These are phyloP conservation scores for Melieria picta DNA, from an alignment of 2,888 invertebrate species.

Conservation along the genomic window DNA sequence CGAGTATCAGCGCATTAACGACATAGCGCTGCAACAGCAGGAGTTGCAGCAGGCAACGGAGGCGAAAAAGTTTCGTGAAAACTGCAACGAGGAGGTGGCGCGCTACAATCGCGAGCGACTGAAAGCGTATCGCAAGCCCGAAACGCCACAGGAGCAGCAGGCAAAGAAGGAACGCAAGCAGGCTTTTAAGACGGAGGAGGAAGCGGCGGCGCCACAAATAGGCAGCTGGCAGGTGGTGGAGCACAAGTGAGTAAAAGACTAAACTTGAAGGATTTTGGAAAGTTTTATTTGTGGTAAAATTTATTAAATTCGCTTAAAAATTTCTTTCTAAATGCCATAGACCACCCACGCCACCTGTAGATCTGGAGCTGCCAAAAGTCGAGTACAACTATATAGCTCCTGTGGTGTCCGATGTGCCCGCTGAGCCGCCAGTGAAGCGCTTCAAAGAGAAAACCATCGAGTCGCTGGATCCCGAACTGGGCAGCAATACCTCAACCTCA, in stretches of 20 bases:
- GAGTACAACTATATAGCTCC: constrained; percentile 54
- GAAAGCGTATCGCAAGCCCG: constrained; percentile 55
- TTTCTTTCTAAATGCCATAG: constrained; percentile 39
- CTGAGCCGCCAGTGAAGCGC: constrained; percentile 61
- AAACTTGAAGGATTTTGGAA: background rate
- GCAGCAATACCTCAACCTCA: constrained; percentile 47
- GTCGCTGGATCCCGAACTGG: constrained; percentile 48
- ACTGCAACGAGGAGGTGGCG: constrained; percentile 67
- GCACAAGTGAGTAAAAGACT: constrained; percentile 67
- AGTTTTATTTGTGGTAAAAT: background rate
- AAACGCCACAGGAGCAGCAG: constrained; percentile 57
- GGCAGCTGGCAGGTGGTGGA: constrained; percentile 80
- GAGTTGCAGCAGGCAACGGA: constrained; percentile 67
- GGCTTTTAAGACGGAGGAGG: constrained; percentile 67
- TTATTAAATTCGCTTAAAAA: background rate
- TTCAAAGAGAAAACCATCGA: constrained; percentile 64
- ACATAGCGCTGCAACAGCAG: constrained; percentile 67
- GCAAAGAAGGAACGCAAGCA: constrained; percentile 60
- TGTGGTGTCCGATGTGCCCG: constrained; percentile 49
- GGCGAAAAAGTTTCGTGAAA: constrained; percentile 64
- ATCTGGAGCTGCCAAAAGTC: constrained; percentile 77
- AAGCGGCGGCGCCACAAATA: constrained; percentile 73
- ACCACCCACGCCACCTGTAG: constrained; percentile 66
- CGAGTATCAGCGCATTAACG: constrained; percentile 72
- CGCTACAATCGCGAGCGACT: constrained; percentile 64